A percentile compares a stretch with the other conserved stretches of the same genome.
Evolutionary conservation across 2,113 vertebrate species (phyloP).

Genomic region (Heterocephalus glaber): DNA sequence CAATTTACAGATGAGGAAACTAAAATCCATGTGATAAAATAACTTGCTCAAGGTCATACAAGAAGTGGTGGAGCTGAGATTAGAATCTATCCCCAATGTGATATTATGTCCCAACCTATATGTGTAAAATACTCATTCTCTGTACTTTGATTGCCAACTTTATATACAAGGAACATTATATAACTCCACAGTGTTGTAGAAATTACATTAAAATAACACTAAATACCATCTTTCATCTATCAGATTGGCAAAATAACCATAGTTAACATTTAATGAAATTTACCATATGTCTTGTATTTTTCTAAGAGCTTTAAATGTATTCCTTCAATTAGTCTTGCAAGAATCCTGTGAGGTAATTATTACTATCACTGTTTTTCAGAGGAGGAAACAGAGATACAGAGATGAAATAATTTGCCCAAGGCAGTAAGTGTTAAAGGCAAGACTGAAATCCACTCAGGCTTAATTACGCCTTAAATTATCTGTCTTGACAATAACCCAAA

Average conservation of each 20-base stretch:
- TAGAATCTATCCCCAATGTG: neutral
- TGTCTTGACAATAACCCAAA: neutral
- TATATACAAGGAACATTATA: neutral
- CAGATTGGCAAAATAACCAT: conserved; percentile 18
- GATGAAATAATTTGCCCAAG: neutral
- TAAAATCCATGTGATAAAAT: neutral
- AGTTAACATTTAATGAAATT: conserved; percentile 23
- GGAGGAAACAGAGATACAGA: conserved; percentile 12
- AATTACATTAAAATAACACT: conserved; percentile 22
- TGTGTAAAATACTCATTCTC: neutral
- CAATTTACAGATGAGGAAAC: neutral
- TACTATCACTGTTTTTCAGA: neutral
- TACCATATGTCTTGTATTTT: neutral
- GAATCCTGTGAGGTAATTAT: neutral
- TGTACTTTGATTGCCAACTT: neutral
- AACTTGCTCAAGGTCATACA: neutral
- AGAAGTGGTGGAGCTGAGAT: neutral
- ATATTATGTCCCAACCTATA: neutral
- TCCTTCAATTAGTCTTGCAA: neutral
- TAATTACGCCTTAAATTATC: conserved; percentile 19
- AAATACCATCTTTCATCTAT: conserved; percentile 1
- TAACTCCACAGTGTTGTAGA: neutral
- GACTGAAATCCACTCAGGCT: conserved; percentile 1
- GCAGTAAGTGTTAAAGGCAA: neutral
- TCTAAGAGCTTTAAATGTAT: neutral